These are phyloP conservation scores for Tipula unca DNA, from an alignment of 2,888 invertebrate genomes.

Conservation along the genomic window DNA sequence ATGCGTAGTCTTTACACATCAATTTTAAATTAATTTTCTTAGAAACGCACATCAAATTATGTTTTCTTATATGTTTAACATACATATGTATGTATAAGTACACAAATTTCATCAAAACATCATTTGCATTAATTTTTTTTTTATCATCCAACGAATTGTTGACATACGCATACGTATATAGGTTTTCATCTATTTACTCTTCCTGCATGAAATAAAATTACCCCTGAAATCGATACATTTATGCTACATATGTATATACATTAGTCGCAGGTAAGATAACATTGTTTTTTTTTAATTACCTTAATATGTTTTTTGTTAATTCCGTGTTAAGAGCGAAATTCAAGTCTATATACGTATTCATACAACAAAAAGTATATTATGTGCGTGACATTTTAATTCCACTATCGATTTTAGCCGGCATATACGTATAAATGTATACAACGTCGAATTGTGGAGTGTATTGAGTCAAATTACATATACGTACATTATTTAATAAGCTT, in stretches of 20 bases:
- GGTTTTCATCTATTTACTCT: neutral
- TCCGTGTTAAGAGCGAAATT: neutral
- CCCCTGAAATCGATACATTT: neutral
- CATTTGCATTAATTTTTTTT: neutral
- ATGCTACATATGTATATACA: neutral
- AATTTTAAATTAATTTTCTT: neutral
- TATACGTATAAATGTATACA: neutral
- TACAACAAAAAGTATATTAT: neutral
- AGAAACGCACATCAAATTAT: neutral
- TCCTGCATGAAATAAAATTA: neutral
- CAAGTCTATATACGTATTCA: too few relatives aligned
- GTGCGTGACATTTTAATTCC: neutral
- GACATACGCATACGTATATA: neutral
- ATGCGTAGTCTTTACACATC: neutral
- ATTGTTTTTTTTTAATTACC: neutral
- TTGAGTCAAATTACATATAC: neutral
- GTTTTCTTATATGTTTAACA: neutral
- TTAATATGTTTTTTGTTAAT: neutral
- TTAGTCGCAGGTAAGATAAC: neutral
- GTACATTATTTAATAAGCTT: neutral
- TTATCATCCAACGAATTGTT: neutral
- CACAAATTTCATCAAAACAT: neutral
- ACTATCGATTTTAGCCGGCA: neutral
- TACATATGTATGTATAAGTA: too few relatives aligned
- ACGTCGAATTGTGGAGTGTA: neutral